These are phyloP conservation scores for Eupithecia vulgata DNA, from an alignment of 2,888 invertebrate genomes.

Conservation along the genomic window DNA sequence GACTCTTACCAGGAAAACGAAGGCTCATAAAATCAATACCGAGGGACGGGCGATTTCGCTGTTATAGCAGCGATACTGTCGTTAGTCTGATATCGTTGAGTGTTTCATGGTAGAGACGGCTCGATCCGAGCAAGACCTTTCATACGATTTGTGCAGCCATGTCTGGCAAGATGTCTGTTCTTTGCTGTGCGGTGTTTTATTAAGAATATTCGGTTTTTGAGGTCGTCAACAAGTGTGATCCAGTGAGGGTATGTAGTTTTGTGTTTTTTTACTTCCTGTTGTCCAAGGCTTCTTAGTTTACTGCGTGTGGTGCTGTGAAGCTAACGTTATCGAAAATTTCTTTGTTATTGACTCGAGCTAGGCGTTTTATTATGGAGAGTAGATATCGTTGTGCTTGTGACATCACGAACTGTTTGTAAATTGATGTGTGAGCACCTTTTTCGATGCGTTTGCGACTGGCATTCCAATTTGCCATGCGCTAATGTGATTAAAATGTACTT, in stretches of 20 bases:
- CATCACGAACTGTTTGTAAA: conserved; percentile 51
- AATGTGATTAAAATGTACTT: not conserved
- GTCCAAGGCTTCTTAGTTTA: conserved; percentile 30
- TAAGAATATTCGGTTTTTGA: conserved; percentile 69
- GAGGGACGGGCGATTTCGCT: conserved; percentile 44
- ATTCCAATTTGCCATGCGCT: conserved; percentile 8
- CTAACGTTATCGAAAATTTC: conserved; percentile 37
- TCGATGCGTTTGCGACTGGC: conserved; percentile 38
- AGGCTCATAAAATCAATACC: conserved; percentile 68
- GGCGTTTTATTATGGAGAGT: conserved; percentile 55
- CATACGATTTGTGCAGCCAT: conserved; percentile 79
- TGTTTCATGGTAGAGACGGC: conserved; percentile 61
- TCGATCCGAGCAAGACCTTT: conserved; percentile 66
- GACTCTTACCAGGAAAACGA: conserved; percentile 62
- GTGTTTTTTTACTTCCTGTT: conserved; percentile 25
- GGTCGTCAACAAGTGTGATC: conserved; percentile 57
- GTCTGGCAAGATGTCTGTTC: conserved; percentile 67
- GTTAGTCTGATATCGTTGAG: conserved; percentile 46
- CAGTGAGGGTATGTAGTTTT: conserved; percentile 62
- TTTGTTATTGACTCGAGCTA: conserved; percentile 45
- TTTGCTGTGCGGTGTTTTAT: conserved; percentile 72
- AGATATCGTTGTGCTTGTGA: conserved; percentile 55
- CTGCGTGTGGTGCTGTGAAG: conserved; percentile 30
- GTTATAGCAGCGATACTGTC: conserved; percentile 36
- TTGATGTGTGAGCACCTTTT: conserved; percentile 38